These are phyloP conservation scores for Gorsachius goisagi DNA, from an alignment of 2,113 vertebrate genomes.

Conservation along the genomic window DNA sequence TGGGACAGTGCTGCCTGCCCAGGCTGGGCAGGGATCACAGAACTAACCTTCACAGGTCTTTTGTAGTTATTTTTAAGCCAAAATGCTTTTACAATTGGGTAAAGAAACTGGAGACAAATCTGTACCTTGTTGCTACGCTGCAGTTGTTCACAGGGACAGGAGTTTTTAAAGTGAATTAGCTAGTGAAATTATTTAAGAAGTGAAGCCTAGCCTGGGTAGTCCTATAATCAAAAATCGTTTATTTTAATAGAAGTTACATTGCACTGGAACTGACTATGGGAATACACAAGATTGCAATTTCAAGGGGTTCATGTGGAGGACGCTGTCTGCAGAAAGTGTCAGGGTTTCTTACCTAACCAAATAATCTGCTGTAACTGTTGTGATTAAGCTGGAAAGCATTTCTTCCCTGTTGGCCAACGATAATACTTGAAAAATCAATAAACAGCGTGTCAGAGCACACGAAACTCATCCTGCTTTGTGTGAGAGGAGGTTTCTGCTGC, in stretches of 20 bases:
- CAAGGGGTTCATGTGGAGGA: constrained; percentile 78
- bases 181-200: constrained; percentile 35
- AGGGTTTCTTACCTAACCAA: constrained; percentile 75
- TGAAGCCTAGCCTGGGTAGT: neutral
- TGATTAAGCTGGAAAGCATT: constrained; percentile 84
- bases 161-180: neutral
- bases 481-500: neutral
- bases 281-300: neutral
- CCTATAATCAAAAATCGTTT: constrained; percentile 27
- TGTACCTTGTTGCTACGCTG: neutral
- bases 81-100: neutral
- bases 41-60: neutral
- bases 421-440: constrained; percentile 81
- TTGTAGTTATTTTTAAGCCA: neutral
- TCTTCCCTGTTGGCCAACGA: constrained; percentile 74
- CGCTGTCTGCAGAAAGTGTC: constrained; percentile 58
- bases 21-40: neutral
- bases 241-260: constrained; percentile 19
- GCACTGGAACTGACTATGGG: neutral
- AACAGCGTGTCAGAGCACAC: constrained; percentile 67
- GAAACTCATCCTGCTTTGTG: neutral
- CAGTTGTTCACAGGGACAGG: neutral
- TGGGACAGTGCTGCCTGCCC: neutral
- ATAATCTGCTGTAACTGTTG: constrained; percentile 77
- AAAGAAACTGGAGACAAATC: neutral